Evolutionary conservation across 2,113 vertebrate species (phyloP).

Genomic region (Pagrus major): DNA sequence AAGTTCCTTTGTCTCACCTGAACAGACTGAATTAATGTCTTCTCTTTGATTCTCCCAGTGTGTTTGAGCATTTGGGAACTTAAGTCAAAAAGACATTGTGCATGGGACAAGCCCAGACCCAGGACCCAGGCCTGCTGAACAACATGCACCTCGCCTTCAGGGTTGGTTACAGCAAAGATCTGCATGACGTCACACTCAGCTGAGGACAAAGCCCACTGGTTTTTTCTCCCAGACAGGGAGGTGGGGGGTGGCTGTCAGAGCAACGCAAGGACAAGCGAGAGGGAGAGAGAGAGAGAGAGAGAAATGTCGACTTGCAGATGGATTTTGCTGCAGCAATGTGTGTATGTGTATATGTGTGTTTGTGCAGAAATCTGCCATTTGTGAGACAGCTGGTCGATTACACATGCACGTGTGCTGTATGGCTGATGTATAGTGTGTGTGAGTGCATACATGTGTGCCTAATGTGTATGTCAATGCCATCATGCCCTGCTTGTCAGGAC

Average conservation of each 20-base stretch:
- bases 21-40: background rate
- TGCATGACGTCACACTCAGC: constrained; percentile 80
- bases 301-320: constrained; percentile 44
- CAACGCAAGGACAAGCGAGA: constrained; percentile 53
- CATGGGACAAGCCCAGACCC: constrained; percentile 55
- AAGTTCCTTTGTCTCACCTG: constrained; percentile 19
- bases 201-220: constrained; percentile 83
- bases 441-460: constrained; percentile 50
- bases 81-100: constrained; percentile 23
- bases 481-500: constrained; percentile 54
- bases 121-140: constrained; percentile 35
- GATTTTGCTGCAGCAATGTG: constrained; percentile 53
- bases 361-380: constrained; percentile 27
- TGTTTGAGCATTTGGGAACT: constrained; percentile 15
- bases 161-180: constrained; percentile 66
- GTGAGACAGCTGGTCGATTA: constrained; percentile 42
- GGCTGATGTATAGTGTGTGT: constrained; percentile 44
- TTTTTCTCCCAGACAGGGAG: constrained; percentile 76
- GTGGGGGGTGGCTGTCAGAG: constrained; percentile 61
- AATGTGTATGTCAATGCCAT: constrained; percentile 59
- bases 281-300: constrained; percentile 15
- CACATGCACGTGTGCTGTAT: constrained; percentile 51
- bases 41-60: background rate
- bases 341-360: background rate
- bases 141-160: constrained; percentile 64